Conservation (phyloP, 2,113 vertebrate species). For the Zosterops borbonicus region DNA sequence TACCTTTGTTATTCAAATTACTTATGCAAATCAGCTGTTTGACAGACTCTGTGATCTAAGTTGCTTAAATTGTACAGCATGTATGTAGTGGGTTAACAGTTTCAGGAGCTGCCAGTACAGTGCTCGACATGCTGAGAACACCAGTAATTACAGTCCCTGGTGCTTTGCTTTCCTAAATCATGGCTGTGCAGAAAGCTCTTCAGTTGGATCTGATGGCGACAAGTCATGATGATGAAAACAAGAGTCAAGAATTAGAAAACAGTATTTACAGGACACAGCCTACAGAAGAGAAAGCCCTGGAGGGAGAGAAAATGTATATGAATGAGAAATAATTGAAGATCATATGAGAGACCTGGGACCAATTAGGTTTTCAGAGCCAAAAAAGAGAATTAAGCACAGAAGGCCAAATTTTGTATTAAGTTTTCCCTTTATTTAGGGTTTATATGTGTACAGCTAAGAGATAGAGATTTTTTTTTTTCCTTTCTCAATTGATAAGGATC, state of each 20-base stretch:
- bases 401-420: background rate
- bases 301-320: background rate
- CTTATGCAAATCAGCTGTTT: conserved; percentile 38
- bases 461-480: background rate
- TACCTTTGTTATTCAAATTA: conserved; percentile 20
- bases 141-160: conserved; percentile 16
- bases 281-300: background rate
- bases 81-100: background rate
- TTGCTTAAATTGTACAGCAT: background rate
- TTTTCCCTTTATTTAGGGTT: background rate
- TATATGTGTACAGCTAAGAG: background rate
- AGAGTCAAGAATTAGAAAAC: conserved; percentile 21
- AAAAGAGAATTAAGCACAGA: background rate
- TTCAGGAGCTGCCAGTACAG: background rate
- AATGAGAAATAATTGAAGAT: conserved; percentile 23
- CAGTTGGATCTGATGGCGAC: background rate
- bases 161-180: background rate
- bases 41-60: conserved; percentile 15
- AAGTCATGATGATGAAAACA: background rate
- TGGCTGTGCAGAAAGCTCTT: background rate
- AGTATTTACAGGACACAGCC: background rate
- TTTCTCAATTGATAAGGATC: background rate
- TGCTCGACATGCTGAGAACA: background rate
- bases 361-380: background rate
- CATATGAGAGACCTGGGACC: background rate